Evolutionary conservation across 2,888 invertebrate species (phyloP).

Genomic region (Acleris literana): DNA sequence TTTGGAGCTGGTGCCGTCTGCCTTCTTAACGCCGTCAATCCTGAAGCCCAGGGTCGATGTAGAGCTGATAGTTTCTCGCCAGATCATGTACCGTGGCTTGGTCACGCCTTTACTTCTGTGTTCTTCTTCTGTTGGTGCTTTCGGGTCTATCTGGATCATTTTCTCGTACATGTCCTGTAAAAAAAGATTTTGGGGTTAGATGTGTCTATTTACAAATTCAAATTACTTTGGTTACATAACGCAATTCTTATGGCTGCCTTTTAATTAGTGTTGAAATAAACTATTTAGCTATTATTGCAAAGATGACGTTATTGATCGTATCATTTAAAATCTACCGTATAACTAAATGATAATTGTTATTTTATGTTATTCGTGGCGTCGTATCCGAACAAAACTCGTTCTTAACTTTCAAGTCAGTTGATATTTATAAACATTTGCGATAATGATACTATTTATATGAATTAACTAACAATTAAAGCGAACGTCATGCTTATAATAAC

Average conservation of each 20-base stretch:
- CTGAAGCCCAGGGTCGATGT: slow-evolving; percentile 98
- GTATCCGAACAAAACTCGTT: slow-evolving; percentile 24
- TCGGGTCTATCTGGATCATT: slow-evolving; percentile 96
- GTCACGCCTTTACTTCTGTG: slow-evolving; percentile 95
- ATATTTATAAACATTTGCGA: slow-evolving; percentile 32
- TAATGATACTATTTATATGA: slow-evolving; percentile 27
- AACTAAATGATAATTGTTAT: slow-evolving; percentile 8
- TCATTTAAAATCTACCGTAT: neutral
- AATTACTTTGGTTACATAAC: neutral
- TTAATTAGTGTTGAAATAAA: too few relatives aligned
- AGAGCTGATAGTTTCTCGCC: slow-evolving; percentile 98
- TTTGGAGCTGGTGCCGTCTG: slow-evolving; percentile 95
- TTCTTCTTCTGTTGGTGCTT: slow-evolving; percentile 95
- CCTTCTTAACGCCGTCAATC: slow-evolving; percentile 96
- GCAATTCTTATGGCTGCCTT: too few relatives aligned
- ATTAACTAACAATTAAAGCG: slow-evolving; percentile 8
- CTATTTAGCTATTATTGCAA: too few relatives aligned
- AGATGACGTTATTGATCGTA: too few relatives aligned
- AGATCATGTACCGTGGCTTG: slow-evolving; percentile 97
- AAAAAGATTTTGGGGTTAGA: neutral
- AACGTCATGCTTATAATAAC: slow-evolving; percentile 19
- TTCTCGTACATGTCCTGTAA: slow-evolving; percentile 97
- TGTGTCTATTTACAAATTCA: too few relatives aligned
- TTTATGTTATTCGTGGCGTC: slow-evolving; percentile 14
- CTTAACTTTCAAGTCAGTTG: slow-evolving; percentile 12